These are phyloP conservation scores for Hippopotamus amphibius DNA, from an alignment of 2,113 vertebrate species.

Conservation along the genomic window DNA sequence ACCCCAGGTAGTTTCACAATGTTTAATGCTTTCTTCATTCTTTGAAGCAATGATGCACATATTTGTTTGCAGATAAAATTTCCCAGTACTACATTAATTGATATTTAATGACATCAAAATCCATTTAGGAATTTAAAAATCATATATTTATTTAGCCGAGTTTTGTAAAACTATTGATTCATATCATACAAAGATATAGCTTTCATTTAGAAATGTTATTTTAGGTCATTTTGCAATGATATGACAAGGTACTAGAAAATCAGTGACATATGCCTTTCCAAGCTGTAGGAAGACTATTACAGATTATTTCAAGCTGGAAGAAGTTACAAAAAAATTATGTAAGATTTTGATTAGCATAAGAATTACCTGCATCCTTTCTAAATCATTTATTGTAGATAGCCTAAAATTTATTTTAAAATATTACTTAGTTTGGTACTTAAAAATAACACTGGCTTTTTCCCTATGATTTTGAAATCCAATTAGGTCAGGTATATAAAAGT, in stretches of 20 bases:
- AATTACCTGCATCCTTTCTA: background rate
- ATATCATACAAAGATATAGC: background rate
- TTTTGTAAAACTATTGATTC: background rate
- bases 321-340: background rate
- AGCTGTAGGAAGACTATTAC: background rate
- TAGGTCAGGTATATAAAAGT: background rate
- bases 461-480: background rate
- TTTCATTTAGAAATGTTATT: slow-evolving; percentile 44
- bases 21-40: background rate
- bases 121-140: background rate
- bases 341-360: background rate
- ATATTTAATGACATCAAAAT: background rate
- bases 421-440: background rate
- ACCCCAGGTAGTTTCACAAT: background rate
- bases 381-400: background rate
- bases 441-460: background rate
- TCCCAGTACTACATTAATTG: background rate
- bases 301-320: background rate
- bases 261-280: background rate
- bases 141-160: background rate
- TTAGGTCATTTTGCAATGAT: slow-evolving; percentile 10
- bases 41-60: background rate
- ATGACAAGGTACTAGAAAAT: background rate
- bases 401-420: slow-evolving; percentile 43
- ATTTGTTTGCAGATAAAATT: background rate